Conservation (phyloP, 2,888 invertebrate species). For the Andrena trimmerana region DNA sequence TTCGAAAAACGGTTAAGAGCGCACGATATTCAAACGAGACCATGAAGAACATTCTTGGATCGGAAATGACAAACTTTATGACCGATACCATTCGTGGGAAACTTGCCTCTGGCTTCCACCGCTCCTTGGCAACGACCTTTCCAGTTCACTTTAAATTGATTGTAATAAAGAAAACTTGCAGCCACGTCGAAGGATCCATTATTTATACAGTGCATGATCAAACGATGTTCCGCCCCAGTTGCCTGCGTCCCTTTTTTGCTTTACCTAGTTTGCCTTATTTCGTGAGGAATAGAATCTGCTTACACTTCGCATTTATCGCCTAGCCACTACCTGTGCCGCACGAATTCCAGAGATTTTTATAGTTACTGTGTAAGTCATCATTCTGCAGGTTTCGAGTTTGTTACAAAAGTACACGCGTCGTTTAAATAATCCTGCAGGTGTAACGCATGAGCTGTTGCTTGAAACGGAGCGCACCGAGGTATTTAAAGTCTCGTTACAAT, state of each 20-base stretch:
- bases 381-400: too few relatives aligned
- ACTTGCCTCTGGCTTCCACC: not conserved
- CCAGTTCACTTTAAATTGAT: constrained; percentile 21
- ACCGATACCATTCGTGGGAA: constrained; percentile 4
- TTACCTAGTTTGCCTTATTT: not conserved
- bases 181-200: constrained; percentile 1
- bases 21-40: constrained; percentile 47
- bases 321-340: too few relatives aligned
- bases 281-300: too few relatives aligned
- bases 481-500: too few relatives aligned
- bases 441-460: too few relatives aligned
- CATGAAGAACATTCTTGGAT: constrained; percentile 51
- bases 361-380: too few relatives aligned
- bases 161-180: not conserved
- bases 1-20: constrained; percentile 60
- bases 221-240: not conserved
- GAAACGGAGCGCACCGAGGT: too few relatives aligned
- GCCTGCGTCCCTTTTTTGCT: not conserved
- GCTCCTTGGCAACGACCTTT: not conserved
- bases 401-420: too few relatives aligned
- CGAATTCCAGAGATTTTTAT: too few relatives aligned
- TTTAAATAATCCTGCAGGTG: too few relatives aligned
- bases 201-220: not conserved
- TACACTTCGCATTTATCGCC: too few relatives aligned
- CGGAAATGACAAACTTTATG: constrained; percentile 65